Conservation (phyloP, 2,888 invertebrate species). For the Ischnura elegans region DNA sequence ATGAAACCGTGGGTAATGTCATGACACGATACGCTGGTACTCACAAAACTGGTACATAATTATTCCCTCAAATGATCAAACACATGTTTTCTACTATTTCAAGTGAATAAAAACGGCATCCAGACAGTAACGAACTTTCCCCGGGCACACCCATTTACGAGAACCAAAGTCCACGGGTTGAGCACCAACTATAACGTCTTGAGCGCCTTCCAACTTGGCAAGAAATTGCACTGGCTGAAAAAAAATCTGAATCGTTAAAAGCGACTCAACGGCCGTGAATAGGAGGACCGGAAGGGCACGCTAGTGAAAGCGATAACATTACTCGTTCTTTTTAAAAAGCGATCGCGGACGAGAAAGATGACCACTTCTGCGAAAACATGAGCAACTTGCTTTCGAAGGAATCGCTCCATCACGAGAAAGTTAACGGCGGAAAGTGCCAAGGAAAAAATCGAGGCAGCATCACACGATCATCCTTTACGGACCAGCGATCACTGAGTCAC, state of each 20-base stretch:
- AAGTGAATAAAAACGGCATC: background rate
- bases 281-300: background rate
- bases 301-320: background rate
- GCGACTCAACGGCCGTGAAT: background rate
- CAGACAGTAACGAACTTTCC: background rate
- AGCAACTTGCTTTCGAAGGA: background rate
- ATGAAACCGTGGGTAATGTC: too few relatives aligned
- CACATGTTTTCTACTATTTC: background rate
- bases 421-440: background rate
- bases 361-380: background rate
- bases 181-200: background rate
- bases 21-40: too few relatives aligned
- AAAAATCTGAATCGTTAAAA: background rate
- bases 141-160: background rate
- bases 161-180: background rate
- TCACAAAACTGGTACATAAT: too few relatives aligned
- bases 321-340: background rate
- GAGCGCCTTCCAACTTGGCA: background rate
- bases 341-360: background rate
- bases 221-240: background rate
- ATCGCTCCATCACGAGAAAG: background rate
- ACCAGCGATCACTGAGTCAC: too few relatives aligned
- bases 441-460: too few relatives aligned
- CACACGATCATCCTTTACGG: too few relatives aligned
- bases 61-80: too few relatives aligned